Evolutionary conservation across 53 echinoderm and acorn worm species (phyloP).

Genomic region (Apostichopus leukothele): DNA sequence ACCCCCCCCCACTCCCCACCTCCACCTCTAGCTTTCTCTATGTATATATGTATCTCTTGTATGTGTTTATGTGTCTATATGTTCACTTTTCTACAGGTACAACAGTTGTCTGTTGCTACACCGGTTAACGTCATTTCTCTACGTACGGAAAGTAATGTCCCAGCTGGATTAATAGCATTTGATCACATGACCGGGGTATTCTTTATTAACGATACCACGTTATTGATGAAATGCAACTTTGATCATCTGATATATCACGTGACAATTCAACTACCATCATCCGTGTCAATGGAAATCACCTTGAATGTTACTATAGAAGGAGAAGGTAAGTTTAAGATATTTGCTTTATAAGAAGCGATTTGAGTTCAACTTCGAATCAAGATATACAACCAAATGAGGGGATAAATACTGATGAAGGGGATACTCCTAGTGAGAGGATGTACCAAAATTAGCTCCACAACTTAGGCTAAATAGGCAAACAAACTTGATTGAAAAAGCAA

Average conservation of each 20-base stretch:
- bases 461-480: too few relatives aligned
- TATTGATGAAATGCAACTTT: neutral
- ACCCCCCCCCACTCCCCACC: too few relatives aligned
- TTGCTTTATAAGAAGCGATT: too few relatives aligned
- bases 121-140: neutral
- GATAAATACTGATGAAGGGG: too few relatives aligned
- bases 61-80: neutral
- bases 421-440: too few relatives aligned
- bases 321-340: neutral
- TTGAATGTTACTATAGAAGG: neutral
- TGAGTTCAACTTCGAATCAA: too few relatives aligned
- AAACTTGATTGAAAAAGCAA: too few relatives aligned
- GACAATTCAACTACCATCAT: neutral
- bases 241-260: neutral
- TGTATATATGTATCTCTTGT: too few relatives aligned
- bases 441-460: too few relatives aligned
- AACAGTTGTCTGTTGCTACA: neutral
- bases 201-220: neutral
- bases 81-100: neutral
- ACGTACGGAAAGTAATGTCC: neutral
- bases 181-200: slow-evolving; percentile 5
- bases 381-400: too few relatives aligned
- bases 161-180: neutral
- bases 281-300: neutral
- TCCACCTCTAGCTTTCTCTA: too few relatives aligned